These are phyloP conservation scores for Anoplolepis gracilipes DNA, from an alignment of 1,140 invertebrate species.

Conservation along the genomic window DNA sequence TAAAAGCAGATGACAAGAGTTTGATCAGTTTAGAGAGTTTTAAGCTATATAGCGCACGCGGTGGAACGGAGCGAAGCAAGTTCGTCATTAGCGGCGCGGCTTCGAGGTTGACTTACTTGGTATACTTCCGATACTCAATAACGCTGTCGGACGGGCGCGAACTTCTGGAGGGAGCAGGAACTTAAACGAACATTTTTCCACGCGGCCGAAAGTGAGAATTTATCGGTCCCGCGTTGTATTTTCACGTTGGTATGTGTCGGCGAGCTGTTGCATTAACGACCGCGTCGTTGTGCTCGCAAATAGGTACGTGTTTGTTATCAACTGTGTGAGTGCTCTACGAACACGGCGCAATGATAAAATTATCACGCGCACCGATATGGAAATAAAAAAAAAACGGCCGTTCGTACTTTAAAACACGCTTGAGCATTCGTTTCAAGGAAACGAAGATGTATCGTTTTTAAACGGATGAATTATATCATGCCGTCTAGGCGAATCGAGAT, in stretches of 20 bases:
- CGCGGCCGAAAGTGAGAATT: constrained; percentile 41
- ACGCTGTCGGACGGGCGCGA: constrained; percentile 21
- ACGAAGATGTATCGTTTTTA: constrained; percentile 41
- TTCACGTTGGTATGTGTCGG: background rate
- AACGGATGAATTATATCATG: constrained; percentile 30
- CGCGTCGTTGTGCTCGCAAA: background rate
- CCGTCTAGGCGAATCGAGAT: constrained; percentile 8
- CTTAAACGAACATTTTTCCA: constrained; percentile 56
- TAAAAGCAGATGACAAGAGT: constrained; percentile 43
- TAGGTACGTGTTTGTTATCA: background rate
- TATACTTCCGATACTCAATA: constrained; percentile 49
- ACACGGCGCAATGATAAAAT: no score
- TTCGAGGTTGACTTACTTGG: constrained; percentile 43
- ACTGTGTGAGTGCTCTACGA: background rate
- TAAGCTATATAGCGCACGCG: background rate
- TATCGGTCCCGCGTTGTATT: constrained; percentile 40
- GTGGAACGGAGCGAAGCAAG: background rate
- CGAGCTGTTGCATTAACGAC: constrained; percentile 56
- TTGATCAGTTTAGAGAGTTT: constrained; percentile 15
- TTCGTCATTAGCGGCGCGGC: constrained; percentile 48
- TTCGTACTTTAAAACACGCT: constrained; percentile 32
- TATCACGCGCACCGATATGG: constrained; percentile 19
- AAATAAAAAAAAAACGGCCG: constrained; percentile 36
- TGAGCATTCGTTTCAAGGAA: constrained; percentile 1
- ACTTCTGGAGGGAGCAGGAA: constrained; percentile 19